phyloP scores from a whole-genome alignment of 2,888 invertebrate species.

The Pyrrhosoma nymphula region DNA sequence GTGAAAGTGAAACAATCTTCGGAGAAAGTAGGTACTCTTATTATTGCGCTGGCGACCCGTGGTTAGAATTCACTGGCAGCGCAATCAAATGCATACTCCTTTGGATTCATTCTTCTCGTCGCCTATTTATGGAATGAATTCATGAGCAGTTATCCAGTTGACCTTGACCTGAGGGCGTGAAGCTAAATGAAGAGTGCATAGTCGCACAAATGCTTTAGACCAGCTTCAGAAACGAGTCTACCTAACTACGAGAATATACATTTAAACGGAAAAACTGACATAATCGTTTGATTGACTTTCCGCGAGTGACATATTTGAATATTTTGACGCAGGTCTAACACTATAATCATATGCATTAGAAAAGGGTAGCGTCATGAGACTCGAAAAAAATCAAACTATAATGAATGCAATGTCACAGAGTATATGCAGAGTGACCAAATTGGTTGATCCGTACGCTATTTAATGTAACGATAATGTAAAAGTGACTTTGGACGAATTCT shows the following conservation, averaged over 20 bases:
- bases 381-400: too few relatives aligned
- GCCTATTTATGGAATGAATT: background rate
- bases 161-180: background rate
- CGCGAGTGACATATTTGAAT: too few relatives aligned
- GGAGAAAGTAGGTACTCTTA: background rate
- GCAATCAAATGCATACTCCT: background rate
- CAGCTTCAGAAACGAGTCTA: background rate
- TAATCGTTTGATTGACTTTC: too few relatives aligned
- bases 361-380: too few relatives aligned
- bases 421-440: too few relatives aligned
- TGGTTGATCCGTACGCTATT: too few relatives aligned
- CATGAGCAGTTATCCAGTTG: background rate
- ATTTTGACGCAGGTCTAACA: too few relatives aligned
- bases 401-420: too few relatives aligned
- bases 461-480: too few relatives aligned
- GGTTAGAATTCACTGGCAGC: background rate
- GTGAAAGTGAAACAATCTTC: background rate
- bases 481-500: too few relatives aligned
- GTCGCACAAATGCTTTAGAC: background rate
- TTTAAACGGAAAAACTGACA: background rate
- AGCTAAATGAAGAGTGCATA: background rate
- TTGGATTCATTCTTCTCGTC: background rate
- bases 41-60: background rate
- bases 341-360: too few relatives aligned
- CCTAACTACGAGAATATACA: too few relatives aligned